Percentiles rank a stretch among this genome's conserved stretches.
Evolutionary conservation across 1,140 invertebrate species (phyloP).

Genomic region (Drosophila sucinea): DNA sequence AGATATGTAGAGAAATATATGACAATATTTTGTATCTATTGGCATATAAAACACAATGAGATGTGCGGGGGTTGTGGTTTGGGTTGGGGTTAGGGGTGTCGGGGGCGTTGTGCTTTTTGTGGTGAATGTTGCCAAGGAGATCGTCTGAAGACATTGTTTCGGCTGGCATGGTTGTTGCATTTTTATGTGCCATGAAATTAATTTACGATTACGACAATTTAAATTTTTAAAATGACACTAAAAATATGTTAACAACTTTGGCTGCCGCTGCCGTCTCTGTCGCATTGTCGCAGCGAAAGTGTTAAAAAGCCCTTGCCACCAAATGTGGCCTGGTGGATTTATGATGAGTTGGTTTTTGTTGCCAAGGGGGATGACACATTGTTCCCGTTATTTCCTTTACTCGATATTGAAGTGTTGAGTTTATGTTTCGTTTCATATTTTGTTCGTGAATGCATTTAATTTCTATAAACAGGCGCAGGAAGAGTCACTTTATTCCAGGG

Average conservation of each 20-base stretch:
- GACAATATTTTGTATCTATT: conserved; percentile 41
- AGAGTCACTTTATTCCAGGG: conserved; percentile 12
- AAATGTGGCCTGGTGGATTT: conserved; percentile 63
- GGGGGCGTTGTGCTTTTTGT: background rate
- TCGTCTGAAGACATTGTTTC: conserved; percentile 44
- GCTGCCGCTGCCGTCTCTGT: conserved; percentile 23
- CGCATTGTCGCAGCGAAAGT: conserved; percentile 66
- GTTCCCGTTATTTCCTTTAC: conserved; percentile 32
- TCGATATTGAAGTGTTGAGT: conserved; percentile 56
- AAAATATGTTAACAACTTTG: conserved; percentile 75
- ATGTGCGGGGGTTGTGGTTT: background rate
- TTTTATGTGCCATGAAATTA: conserved; percentile 83
- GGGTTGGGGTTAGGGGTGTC: too few species aligned
- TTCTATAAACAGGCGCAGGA: conserved; percentile 48
- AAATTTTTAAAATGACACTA: conserved; percentile 81
- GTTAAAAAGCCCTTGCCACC: conserved; percentile 65
- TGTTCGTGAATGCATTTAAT: conserved; percentile 56
- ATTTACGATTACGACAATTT: conserved; percentile 83
- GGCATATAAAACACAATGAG: conserved; percentile 54
- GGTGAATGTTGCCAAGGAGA: background rate
- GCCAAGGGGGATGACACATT: conserved; percentile 40
- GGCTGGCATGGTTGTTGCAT: conserved; percentile 31
- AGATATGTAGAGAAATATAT: conserved; percentile 6
- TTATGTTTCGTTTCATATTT: conserved; percentile 63
- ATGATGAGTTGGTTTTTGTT: conserved; percentile 38